These are phyloP conservation scores for Chiridota heheva DNA, from an alignment of 35 echinoderm and acorn worm genomes.

Conservation along the genomic window DNA sequence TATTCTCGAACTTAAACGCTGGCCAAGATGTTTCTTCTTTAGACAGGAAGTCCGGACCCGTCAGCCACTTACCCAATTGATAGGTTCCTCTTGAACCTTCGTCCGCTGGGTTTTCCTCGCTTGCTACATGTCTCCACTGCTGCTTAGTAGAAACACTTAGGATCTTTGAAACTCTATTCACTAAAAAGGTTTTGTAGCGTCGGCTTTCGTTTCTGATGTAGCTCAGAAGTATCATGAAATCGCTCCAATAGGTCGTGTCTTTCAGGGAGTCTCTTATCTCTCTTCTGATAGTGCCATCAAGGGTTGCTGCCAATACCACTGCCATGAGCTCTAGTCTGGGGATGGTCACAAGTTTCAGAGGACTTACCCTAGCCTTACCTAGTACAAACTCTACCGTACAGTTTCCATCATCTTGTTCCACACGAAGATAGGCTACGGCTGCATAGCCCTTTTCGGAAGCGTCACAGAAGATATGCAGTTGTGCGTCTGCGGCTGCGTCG, in stretches of 20 bases:
- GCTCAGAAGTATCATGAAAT: constrained; percentile 37
- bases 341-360: constrained; percentile 39
- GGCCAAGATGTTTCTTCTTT: constrained; percentile 26
- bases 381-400: not conserved
- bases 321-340: constrained; percentile 67
- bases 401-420: not conserved
- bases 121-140: constrained; percentile 48
- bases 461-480: constrained; percentile 49
- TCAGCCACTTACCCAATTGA: constrained; percentile 33
- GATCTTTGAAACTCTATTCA: constrained; percentile 36
- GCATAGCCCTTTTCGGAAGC: constrained; percentile 32
- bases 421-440: constrained; percentile 26
- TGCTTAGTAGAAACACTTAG: not conserved
- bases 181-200: constrained; percentile 51
- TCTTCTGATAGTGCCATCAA: constrained; percentile 20
- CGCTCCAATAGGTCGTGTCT: constrained; percentile 30
- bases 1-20: not conserved
- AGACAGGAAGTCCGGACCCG: constrained; percentile 28
- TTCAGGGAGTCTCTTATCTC: not conserved
- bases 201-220: constrained; percentile 34
- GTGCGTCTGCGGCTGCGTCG: not conserved
- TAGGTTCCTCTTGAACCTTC: constrained; percentile 29
- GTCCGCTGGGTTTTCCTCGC: constrained; percentile 40
- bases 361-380: constrained; percentile 42
- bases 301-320: constrained; percentile 37